Evolutionary conservation across 2,888 invertebrate genomes (phyloP).

Genomic region (Bellardia pandia): DNA sequence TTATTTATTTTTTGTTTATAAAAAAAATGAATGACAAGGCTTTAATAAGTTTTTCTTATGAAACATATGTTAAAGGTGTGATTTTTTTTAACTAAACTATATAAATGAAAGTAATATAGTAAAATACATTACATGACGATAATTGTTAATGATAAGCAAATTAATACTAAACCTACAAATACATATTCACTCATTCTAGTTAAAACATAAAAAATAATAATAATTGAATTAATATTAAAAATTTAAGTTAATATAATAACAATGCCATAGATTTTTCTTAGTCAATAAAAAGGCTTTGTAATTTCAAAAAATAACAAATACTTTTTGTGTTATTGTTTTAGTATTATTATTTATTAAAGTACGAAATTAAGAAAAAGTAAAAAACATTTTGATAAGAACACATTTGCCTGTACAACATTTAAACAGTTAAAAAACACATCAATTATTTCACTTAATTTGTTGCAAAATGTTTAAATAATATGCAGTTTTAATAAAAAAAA

Average conservation of each 20-base stretch:
- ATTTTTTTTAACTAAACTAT: constrained; percentile 41
- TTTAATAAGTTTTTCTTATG: constrained; percentile 16
- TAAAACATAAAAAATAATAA: constrained; percentile 23
- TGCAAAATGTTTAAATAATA: background rate
- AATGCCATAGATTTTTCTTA: constrained; percentile 29
- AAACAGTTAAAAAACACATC: no score
- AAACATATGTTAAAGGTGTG: constrained; percentile 21
- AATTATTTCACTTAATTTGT: background rate
- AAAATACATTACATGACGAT: constrained; percentile 57
- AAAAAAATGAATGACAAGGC: constrained; percentile 18
- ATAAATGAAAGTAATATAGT: constrained; percentile 34
- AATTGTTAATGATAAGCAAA: constrained; percentile 47
- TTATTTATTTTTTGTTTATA: constrained; percentile 31
- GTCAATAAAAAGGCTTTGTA: constrained; percentile 48
- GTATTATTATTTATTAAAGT: no score
- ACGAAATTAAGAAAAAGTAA: no score
- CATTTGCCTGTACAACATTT: no score
- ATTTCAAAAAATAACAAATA: constrained; percentile 49
- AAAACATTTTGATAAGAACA: no score
- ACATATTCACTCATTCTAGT: constrained; percentile 37
- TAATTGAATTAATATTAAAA: constrained; percentile 41
- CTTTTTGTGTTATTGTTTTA: background rate
- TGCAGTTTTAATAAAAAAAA: background rate
- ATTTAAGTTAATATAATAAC: constrained; percentile 50
- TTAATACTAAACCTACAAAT: constrained; percentile 54